A percentile compares a stretch with the other conserved stretches of the same genome.
These are phyloP conservation scores for Silurus lanzhouensis DNA, from an alignment of 2,797 vertebrate genomes.

Conservation along the genomic window DNA sequence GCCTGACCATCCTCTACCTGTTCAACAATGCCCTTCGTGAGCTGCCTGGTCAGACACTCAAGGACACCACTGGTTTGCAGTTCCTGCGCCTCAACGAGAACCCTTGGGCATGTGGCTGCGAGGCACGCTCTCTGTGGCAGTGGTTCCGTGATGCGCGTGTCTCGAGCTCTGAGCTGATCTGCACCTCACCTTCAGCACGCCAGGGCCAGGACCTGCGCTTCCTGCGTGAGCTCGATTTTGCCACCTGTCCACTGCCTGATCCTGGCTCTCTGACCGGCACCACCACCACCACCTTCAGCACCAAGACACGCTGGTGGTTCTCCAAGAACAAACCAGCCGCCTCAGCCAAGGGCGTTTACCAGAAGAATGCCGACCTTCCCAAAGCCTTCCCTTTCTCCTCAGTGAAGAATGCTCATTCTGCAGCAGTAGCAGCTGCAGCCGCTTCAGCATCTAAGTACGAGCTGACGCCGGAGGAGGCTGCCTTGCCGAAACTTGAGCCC, in stretches of 20 bases:
- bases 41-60: conserved; percentile 87
- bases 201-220: conserved; percentile 87
- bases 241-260: conserved; percentile 82
- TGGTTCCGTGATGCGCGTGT: conserved; percentile 89
- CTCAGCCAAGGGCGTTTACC: conserved; percentile 71
- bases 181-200: conserved; percentile 79
- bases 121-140: conserved; percentile 90
- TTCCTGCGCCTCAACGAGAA: conserved; percentile 94
- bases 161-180: conserved; percentile 89
- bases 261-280: conserved; percentile 76
- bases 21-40: conserved; percentile 94
- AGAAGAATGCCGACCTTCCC: conserved; percentile 71
- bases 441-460: conserved; percentile 76
- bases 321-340: conserved; percentile 77
- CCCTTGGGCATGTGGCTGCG: conserved; percentile 95
- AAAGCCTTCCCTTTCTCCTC: conserved; percentile 71
- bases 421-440: conserved; percentile 30
- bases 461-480: conserved; percentile 79
- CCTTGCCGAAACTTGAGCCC: conserved; percentile 80
- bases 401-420: conserved; percentile 61
- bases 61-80: conserved; percentile 84
- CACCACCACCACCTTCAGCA: conserved; percentile 81
- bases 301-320: conserved; percentile 79
- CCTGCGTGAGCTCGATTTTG: conserved; percentile 86
- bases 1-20: conserved; percentile 94